Evolutionary conservation across 2,113 vertebrate genomes (phyloP).

Genomic region (Sebastes schlegelii): DNA sequence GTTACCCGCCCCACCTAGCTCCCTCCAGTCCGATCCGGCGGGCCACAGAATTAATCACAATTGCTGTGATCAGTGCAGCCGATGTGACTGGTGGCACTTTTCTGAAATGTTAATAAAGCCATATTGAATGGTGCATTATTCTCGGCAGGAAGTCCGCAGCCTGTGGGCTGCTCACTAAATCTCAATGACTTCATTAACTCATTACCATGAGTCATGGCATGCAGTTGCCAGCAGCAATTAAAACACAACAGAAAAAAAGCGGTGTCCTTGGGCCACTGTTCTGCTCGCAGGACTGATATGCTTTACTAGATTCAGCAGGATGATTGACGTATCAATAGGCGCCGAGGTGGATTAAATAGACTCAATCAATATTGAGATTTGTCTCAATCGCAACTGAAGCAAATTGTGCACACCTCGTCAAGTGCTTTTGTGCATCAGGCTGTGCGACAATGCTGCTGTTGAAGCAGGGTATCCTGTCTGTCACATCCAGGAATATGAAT

Average conservation of each 20-base stretch:
- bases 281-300: constrained; percentile 38
- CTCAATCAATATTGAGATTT: constrained; percentile 76
- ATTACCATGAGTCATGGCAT: constrained; percentile 71
- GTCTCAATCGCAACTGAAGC: constrained; percentile 46
- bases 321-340: constrained; percentile 77
- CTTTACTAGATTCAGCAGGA: constrained; percentile 66
- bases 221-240: constrained; percentile 73
- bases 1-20: background rate
- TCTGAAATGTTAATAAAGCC: constrained; percentile 74
- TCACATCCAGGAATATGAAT: constrained; percentile 14
- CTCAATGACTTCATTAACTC: constrained; percentile 77
- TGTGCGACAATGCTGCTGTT: constrained; percentile 8
- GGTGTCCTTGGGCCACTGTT: constrained; percentile 61
- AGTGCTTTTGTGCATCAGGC: constrained; percentile 41
- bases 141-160: constrained; percentile 62
- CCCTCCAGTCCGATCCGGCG: constrained; percentile 18
- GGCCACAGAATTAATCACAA: constrained; percentile 47
- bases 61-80: constrained; percentile 40
- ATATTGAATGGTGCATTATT: constrained; percentile 51
- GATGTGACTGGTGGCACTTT: constrained; percentile 53
- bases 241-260: constrained; percentile 57
- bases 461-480: constrained; percentile 14
- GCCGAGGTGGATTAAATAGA: constrained; percentile 65
- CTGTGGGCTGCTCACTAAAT: constrained; percentile 70
- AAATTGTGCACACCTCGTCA: constrained; percentile 50